Percentiles rank a stretch among this genome's conserved stretches.
Evolutionary conservation across 2,113 vertebrate species (phyloP).

Genomic region (Muntiacus reevesi): DNA sequence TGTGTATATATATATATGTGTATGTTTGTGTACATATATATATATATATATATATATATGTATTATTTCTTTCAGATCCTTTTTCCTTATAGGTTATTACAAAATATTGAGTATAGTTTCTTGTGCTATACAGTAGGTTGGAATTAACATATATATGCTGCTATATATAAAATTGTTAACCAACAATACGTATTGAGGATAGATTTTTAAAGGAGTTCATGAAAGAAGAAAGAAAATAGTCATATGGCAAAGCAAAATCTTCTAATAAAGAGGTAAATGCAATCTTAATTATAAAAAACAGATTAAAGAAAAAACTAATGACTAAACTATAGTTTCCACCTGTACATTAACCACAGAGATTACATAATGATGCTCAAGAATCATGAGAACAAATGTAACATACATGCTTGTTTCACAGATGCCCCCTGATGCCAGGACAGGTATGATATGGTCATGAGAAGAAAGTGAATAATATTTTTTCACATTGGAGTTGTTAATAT

Average conservation of each 20-base stretch:
- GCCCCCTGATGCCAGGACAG: not conserved
- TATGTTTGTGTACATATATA: not conserved
- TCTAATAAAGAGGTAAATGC: not conserved
- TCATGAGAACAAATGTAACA: not conserved
- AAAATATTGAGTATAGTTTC: not conserved
- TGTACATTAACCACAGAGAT: not conserved
- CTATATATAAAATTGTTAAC: not conserved
- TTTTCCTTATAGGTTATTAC: not conserved
- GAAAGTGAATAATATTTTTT: not conserved
- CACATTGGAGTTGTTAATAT: not conserved
- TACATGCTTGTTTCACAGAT: too few species aligned
- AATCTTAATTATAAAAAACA: not conserved
- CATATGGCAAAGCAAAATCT: not conserved
- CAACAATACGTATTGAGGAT: not conserved
- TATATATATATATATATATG: too few species aligned
- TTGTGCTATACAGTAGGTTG: not conserved
- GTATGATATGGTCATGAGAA: not conserved
- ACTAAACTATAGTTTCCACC: not conserved
- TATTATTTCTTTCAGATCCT: not conserved
- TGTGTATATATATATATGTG: accelerated
- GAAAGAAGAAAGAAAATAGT: not conserved
- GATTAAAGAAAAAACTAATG: not conserved
- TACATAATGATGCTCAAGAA: not conserved
- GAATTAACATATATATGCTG: not conserved
- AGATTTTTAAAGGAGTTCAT: not conserved